phyloP scores from a whole-genome alignment of 2,113 vertebrate genomes.

The Ciconia maguari region DNA sequence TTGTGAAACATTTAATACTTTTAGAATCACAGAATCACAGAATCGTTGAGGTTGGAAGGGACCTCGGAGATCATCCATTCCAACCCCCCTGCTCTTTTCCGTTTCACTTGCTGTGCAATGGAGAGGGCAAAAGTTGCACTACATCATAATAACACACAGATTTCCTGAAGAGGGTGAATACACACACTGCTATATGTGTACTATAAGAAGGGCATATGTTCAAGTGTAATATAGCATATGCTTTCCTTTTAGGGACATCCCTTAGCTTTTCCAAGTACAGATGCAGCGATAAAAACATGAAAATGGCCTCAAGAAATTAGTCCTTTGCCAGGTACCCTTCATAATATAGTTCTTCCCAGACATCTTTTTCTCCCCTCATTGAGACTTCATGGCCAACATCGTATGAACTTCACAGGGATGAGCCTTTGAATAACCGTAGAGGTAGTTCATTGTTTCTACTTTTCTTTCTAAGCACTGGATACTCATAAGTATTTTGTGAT shows the following conservation, averaged over 20 bases:
- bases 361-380: background rate
- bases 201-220: background rate
- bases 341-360: background rate
- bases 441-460: background rate
- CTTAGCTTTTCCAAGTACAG: background rate
- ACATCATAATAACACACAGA: background rate
- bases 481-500: background rate
- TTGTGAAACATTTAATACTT: background rate
- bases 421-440: background rate
- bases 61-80: background rate
- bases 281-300: background rate
- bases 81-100: background rate
- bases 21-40: background rate
- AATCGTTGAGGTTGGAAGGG: background rate
- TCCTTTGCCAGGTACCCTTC: background rate
- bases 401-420: background rate
- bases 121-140: background rate
- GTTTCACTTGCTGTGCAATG: background rate
- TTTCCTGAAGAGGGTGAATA: background rate
- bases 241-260: background rate
- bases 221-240: background rate
- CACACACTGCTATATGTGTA: background rate
- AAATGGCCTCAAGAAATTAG: background rate
- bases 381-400: background rate
- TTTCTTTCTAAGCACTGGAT: background rate